phyloP scores from a whole-genome alignment of 2,113 vertebrate genomes.

The Peucedramus taeniatus region DNA sequence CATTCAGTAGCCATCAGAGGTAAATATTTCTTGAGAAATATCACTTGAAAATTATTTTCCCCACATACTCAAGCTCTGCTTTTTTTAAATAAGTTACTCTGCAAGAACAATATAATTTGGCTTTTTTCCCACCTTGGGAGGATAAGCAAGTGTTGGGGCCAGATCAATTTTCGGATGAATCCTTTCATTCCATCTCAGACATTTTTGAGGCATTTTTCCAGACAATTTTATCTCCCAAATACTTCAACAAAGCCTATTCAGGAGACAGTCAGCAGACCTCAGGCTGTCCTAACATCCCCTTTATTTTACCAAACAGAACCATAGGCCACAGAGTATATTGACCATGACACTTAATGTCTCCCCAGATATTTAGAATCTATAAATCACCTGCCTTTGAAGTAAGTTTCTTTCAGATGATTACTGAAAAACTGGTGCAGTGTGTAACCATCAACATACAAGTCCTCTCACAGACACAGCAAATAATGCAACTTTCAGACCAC shows the following conservation, averaged over 20 bases:
- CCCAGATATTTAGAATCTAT: not conserved
- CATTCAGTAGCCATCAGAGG: not conserved
- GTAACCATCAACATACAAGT: not conserved
- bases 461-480: not conserved
- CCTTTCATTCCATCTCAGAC: not conserved
- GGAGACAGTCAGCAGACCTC: not conserved
- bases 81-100: not conserved
- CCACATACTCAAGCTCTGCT: not conserved
- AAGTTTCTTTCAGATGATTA: not conserved
- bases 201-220: not conserved
- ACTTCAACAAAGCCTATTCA: not conserved
- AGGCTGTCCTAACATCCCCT: not conserved
- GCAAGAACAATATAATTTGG: not conserved
- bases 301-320: not conserved
- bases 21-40: not conserved
- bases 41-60: not conserved
- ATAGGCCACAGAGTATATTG: not conserved
- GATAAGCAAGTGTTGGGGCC: not conserved
- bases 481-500: not conserved
- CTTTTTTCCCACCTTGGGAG: not conserved
- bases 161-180: not conserved
- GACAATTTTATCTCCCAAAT: not conserved
- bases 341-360: not conserved
- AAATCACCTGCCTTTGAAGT: not conserved
- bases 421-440: not conserved